Evolutionary conservation across 2,113 vertebrate species (phyloP).

Genomic region (Macquaria australasica): DNA sequence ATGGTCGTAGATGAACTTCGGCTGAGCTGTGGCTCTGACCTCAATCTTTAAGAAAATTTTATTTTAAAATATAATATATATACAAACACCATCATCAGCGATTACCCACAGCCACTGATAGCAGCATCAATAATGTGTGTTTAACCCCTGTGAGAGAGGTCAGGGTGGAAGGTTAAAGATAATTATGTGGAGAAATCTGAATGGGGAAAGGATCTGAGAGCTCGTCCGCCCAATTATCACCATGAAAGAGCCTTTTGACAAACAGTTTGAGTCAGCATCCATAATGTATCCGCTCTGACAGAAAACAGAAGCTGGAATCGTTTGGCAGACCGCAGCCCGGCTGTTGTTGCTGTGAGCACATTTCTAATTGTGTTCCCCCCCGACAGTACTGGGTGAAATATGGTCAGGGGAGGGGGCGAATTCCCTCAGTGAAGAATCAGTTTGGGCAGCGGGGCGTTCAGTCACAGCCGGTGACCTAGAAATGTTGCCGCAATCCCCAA

Average conservation of each 20-base stretch:
- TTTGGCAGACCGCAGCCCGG: slow-evolving; percentile 33
- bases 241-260: slow-evolving; percentile 51
- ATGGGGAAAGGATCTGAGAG: slow-evolving; percentile 35
- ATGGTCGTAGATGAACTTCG: background rate
- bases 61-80: too few species aligned
- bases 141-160: slow-evolving; percentile 8
- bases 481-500: slow-evolving; percentile 62
- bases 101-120: background rate
- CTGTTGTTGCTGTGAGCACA: slow-evolving; percentile 44
- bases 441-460: slow-evolving; percentile 59
- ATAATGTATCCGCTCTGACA: slow-evolving; percentile 46
- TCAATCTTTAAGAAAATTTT: background rate
- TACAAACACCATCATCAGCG: background rate
- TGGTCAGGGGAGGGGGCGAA: slow-evolving; percentile 7
- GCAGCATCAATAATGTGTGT: slow-evolving; percentile 18
- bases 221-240: slow-evolving; percentile 39
- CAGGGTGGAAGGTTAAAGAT: slow-evolving; percentile 33
- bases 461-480: slow-evolving; percentile 74
- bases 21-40: background rate
- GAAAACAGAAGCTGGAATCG: slow-evolving; percentile 51
- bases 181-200: slow-evolving; percentile 44
- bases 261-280: slow-evolving; percentile 46
- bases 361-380: slow-evolving; percentile 46
- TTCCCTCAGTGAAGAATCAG: slow-evolving; percentile 49
- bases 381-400: slow-evolving; percentile 30